Percentiles rank a stretch among this genome's conserved stretches.
These are phyloP conservation scores for Anguilla pacifica DNA, from an alignment of 2,797 vertebrate species.

Conservation along the genomic window DNA sequence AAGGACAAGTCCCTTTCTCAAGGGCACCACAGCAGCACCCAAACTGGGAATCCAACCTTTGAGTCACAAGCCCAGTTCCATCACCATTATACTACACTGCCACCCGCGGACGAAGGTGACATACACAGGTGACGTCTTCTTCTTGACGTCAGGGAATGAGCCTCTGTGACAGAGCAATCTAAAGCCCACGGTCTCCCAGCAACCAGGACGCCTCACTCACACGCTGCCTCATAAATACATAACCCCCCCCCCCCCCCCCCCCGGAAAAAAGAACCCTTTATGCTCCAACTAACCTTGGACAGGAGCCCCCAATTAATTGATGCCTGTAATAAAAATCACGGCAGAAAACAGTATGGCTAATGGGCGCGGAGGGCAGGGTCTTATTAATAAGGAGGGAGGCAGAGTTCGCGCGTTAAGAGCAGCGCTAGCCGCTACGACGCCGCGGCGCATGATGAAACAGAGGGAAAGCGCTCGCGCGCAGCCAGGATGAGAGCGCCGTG, in stretches of 20 bases:
- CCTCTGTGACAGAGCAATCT: neutral
- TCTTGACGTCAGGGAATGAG: neutral
- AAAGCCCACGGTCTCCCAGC: neutral
- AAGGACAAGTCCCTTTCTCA: too few species aligned
- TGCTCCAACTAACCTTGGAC: slow-evolving; percentile 46
- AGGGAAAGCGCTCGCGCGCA: slow-evolving; percentile 2
- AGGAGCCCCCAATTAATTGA: slow-evolving; percentile 76
- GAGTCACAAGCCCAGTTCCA: too few species aligned
- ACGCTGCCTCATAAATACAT: slow-evolving; percentile 18
- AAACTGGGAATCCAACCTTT: too few species aligned
- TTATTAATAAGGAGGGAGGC: slow-evolving; percentile 29
- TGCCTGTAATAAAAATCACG: slow-evolving; percentile 66
- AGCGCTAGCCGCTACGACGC: neutral
- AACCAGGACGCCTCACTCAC: neutral
- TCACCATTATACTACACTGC: too few species aligned
- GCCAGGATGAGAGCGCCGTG: slow-evolving; percentile 3
- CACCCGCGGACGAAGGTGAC: too few species aligned
- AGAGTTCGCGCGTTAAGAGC: neutral
- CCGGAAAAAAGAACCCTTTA: neutral
- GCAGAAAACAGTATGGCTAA: slow-evolving; percentile 75
- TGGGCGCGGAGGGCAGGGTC: slow-evolving; percentile 66
- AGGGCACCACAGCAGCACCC: too few species aligned
- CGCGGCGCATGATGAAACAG: neutral
- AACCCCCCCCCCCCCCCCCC: neutral
- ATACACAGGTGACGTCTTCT: too few species aligned